These are phyloP conservation scores for Gari tellinella DNA, from an alignment of 2,888 invertebrate species.

Conservation along the genomic window DNA sequence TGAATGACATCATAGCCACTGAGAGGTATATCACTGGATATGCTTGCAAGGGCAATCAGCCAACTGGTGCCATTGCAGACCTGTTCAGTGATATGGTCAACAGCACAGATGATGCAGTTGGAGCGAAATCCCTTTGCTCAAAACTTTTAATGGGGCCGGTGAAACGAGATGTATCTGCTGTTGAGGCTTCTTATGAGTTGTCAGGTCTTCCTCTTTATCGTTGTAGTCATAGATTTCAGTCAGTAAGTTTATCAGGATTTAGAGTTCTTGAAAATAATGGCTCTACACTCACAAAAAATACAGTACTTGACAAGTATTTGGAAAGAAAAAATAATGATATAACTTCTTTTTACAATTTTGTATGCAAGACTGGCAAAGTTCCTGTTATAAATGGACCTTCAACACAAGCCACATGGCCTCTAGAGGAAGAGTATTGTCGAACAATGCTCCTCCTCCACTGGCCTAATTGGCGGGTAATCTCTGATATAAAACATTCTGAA, in stretches of 20 bases:
- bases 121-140: slow-evolving; percentile 35
- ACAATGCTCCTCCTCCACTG: background rate
- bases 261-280: slow-evolving; percentile 39
- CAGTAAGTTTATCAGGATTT: slow-evolving; percentile 54
- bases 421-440: no score
- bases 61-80: slow-evolving; percentile 51
- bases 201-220: no score
- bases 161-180: slow-evolving; percentile 60
- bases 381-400: background rate
- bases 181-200: slow-evolving; percentile 60
- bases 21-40: slow-evolving; percentile 47
- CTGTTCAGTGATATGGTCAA: slow-evolving; percentile 38
- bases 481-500: background rate
- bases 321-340: no score
- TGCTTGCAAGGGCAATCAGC: slow-evolving; percentile 63
- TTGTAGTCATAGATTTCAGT: no score
- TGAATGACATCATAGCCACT: slow-evolving; percentile 60
- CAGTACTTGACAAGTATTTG: background rate
- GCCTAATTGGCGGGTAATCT: slow-evolving; percentile 33
- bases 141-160: slow-evolving; percentile 58
- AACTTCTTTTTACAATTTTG: background rate
- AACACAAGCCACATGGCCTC: background rate
- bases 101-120: slow-evolving; percentile 8
- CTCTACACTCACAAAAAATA: background rate
- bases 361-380: slow-evolving; percentile 1